These are phyloP conservation scores for Plebejus anna DNA, from an alignment of 2,888 invertebrate genomes.

Conservation along the genomic window DNA sequence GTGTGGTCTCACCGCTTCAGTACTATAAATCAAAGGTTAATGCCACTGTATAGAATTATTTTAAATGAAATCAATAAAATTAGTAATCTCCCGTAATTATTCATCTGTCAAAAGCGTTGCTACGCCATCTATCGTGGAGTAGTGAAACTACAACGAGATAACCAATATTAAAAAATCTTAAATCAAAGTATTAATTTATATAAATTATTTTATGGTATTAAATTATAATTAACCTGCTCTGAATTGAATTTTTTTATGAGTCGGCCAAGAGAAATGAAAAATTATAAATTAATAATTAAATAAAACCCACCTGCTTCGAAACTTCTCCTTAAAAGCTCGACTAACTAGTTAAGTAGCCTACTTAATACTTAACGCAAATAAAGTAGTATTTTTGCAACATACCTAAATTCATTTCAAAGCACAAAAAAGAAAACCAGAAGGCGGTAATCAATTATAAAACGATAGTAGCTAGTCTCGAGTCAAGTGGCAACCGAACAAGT, in stretches of 20 bases:
- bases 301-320: too few relatives aligned
- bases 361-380: not conserved
- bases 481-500: slow-evolving; percentile 50
- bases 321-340: too few relatives aligned
- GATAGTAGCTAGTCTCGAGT: slow-evolving; percentile 31
- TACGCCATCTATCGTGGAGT: slow-evolving; percentile 58
- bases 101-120: not conserved
- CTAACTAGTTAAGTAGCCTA: too few relatives aligned
- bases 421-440: not conserved
- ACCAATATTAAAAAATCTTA: not conserved
- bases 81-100: not conserved
- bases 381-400: not conserved
- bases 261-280: too few relatives aligned
- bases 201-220: not conserved
- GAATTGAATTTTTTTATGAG: too few relatives aligned
- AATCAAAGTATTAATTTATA: not conserved
- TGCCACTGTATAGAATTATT: not conserved
- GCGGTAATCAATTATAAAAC: slow-evolving; percentile 29
- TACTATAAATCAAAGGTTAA: not conserved
- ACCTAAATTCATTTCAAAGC: not conserved
- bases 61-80: not conserved
- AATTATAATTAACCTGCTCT: too few relatives aligned
- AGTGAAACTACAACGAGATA: slow-evolving; percentile 38
- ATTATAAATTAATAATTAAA: too few relatives aligned
- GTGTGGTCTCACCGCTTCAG: too few relatives aligned